Evolutionary conservation across 2,797 vertebrate species (phyloP), one percentile per base, ranked within the genome.

Genomic region (Liparis tanakae): DNA sequence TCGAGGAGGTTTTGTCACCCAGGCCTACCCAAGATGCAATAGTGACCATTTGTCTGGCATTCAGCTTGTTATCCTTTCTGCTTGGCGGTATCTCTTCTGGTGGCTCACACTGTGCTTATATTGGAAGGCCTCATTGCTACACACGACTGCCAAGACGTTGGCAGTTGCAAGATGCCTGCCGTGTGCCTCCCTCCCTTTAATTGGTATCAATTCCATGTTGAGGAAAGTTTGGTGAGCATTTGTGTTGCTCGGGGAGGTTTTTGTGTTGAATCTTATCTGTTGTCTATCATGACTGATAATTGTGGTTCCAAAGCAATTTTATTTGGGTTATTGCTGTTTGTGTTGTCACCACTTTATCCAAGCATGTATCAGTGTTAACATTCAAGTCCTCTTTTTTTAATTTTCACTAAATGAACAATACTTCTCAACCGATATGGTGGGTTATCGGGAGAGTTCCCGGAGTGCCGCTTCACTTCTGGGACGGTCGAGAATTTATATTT

Each of bases 361-460:
- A 5, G 34, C 7, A 33, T 69, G 70, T 82, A n/a, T 68, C 60
- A 73, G 33, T 41, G 41, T 53, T 67, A 17, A 50, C 59, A 54
- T 66, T 9, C 12, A 37, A 54, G 13, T 65, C 22, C 54, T 56
- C 37, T 65, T 72, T 53, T 50, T n/a, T 30, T 30, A 30, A 30
- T 37, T 57, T 58, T 67, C 37, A 39, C 44, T 17, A 51, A 34
- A 58, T 72, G 64, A 70, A 64, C 12, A 67, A 37, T 22, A 59
- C 62, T 60, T 53, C 30, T 64, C 8, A 0, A 44, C 25, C 25
- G 25, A 2, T 30, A 30, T 30, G 25, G 25, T 30, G 25, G 25
- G 25, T 30, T 30, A 30, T 30, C 25, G 25, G 25, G 25, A 30
- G 25, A 30, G 25, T 30, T 30, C 25, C 25, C 25, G 25, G 25